A percentile compares a stretch with the other conserved stretches of the same genome.
Evolutionary conservation across 2,113 vertebrate genomes (phyloP).

Genomic region (Serilophus lunatus): DNA sequence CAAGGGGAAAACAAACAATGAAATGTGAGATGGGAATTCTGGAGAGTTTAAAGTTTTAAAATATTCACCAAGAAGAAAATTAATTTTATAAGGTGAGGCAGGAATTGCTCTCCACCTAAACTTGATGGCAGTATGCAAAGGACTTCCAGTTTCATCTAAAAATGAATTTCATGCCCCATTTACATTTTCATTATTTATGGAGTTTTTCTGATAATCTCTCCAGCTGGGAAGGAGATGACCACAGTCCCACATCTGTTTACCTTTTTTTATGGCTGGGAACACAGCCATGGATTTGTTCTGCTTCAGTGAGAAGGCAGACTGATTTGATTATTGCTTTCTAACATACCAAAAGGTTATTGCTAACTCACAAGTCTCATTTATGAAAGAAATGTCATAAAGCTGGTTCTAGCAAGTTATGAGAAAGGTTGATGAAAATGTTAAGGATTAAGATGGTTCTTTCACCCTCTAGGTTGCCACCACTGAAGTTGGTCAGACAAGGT

Average conservation of each 20-base stretch:
- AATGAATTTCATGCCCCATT: constrained; percentile 36
- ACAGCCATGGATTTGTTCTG: constrained; percentile 52
- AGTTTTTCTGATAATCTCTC: constrained; percentile 29
- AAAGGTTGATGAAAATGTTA: not conserved
- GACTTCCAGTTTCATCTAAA: not conserved
- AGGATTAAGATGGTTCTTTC: not conserved
- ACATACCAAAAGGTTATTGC: not conserved
- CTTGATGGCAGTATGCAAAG: not conserved
- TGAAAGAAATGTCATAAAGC: not conserved
- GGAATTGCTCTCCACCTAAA: not conserved
- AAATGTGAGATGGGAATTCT: not conserved
- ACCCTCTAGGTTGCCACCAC: not conserved
- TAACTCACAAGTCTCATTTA: not conserved
- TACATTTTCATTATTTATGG: constrained; percentile 41
- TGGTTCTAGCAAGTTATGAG: not conserved
- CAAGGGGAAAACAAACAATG: not conserved
- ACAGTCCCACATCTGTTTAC: constrained; percentile 36
- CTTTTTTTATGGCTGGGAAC: constrained; percentile 58
- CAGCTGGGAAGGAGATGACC: constrained; percentile 41
- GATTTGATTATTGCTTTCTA: constrained; percentile 37
- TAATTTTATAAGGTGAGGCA: not conserved
- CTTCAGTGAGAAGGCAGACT: not conserved
- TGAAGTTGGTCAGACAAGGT: not conserved
- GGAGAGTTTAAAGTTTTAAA: not conserved
- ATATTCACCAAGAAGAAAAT: not conserved